These are phyloP conservation scores for Leptopterna dolabrata DNA, from an alignment of 2,888 invertebrate species.

Conservation along the genomic window DNA sequence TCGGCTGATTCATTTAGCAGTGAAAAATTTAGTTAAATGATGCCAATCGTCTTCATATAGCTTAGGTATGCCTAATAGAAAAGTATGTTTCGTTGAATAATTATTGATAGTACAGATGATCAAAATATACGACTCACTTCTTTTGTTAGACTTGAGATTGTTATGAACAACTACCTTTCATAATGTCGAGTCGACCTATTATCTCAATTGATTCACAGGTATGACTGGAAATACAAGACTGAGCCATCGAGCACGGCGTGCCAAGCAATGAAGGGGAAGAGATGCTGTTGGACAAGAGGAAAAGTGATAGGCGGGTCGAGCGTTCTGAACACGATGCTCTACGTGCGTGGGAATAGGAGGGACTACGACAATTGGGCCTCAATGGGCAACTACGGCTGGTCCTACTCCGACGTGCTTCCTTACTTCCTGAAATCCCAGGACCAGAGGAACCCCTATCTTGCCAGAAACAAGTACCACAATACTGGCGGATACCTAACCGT, in stretches of 20 bases:
- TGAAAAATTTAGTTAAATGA: background rate
- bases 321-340: conserved; percentile 91
- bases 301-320: conserved; percentile 75
- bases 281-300: conserved; percentile 91
- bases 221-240: conserved; percentile 90
- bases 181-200: background rate
- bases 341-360: conserved; percentile 86
- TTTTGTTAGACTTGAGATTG: background rate
- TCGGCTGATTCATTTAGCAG: too few species aligned
- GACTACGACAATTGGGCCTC: conserved; percentile 91
- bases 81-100: background rate
- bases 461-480: conserved; percentile 77
- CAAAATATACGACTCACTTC: too few species aligned
- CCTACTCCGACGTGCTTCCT: conserved; percentile 81
- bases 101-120: too few species aligned
- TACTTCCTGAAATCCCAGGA: conserved; percentile 90
- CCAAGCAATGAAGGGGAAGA: conserved; percentile 85
- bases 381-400: conserved; percentile 89
- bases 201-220: conserved; percentile 26
- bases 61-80: too few species aligned
- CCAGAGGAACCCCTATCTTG: conserved; percentile 88
- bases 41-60: too few species aligned
- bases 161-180: background rate
- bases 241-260: conserved; percentile 87
- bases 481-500: conserved; percentile 82